phyloP scores from a whole-genome alignment of 2,797 vertebrate genomes.

The Amazona ochrocephala region DNA sequence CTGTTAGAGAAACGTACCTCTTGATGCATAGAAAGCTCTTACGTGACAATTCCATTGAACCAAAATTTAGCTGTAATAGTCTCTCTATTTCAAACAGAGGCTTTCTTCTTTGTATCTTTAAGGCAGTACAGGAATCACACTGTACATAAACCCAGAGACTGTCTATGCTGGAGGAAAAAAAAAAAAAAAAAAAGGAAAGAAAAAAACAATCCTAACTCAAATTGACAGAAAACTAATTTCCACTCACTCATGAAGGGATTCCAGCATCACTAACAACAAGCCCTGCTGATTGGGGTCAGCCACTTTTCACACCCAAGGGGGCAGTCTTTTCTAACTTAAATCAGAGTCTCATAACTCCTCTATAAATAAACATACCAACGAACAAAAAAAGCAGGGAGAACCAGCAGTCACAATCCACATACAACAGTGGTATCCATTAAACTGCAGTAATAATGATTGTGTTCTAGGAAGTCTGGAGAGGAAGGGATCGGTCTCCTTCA shows the following conservation, averaged over 20 bases:
- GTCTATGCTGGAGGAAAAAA: neutral
- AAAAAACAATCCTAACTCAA: slow-evolving; percentile 46
- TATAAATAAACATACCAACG: slow-evolving; percentile 51
- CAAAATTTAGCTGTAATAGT: neutral
- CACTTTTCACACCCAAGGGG: slow-evolving; percentile 52
- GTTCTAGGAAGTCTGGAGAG: neutral
- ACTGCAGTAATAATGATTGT: neutral
- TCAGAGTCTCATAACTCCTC: slow-evolving; percentile 15
- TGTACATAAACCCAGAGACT: neutral
- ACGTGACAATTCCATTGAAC: neutral
- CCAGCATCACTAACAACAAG: slow-evolving; percentile 43
- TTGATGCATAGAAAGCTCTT: neutral
- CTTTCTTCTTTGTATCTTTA: neutral
- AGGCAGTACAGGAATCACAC: neutral
- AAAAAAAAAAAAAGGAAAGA: no score
- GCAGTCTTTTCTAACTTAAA: slow-evolving; percentile 48
- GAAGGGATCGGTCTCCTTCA: neutral
- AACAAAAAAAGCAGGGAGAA: neutral
- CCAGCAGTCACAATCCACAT: neutral
- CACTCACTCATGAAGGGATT: slow-evolving; percentile 25
- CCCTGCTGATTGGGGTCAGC: slow-evolving; percentile 48
- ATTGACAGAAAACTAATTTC: slow-evolving; percentile 47
- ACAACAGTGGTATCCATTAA: neutral
- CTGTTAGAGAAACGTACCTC: neutral
- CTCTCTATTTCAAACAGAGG: neutral